Evolutionary conservation across 2,797 vertebrate species (phyloP), one percentile per base, ranked within the genome.

Genomic region (Phrynocephalus vlangalii): DNA sequence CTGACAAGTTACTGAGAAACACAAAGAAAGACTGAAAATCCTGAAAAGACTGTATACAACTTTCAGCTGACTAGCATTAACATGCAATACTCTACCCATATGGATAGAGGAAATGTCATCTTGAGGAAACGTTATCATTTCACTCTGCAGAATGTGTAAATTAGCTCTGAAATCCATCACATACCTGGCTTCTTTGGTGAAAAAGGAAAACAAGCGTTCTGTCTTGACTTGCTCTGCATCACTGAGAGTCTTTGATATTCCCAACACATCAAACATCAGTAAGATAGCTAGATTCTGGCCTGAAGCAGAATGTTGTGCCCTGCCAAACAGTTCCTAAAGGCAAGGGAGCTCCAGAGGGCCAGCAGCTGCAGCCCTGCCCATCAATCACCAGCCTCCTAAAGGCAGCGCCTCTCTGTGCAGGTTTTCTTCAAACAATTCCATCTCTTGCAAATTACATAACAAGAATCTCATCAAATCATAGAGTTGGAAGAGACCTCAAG

Each of bases 291-390:
- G 73, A 60, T 9, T 85, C 78, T 85, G 83, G 73, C 77, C 82
- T 79, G 48, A 71, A 83, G 18, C 81, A 60, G 33, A 24, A 50
- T 60, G 77, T 52, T 84, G 26, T 80, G 68, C 77, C 87, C 77
- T 88, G 56, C 77, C 77, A 75, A 75, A n/a, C 87, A 88, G 71
- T 73, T 84, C 48, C n/a, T 75, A 80, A 80, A 80, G 63, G 78
- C 77, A 75, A 11, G 22, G 20, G 48, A 72, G 60, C 6, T 85
- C 70, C 77, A 80, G 73, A 33, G 56, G 70, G 71, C 81, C 87
- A 81, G 78, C 26, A 67, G 66, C 38, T 85, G 26, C 60, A 85
- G 67, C 77, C 60, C 68, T 33, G 48, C 38, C 70, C 78, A 75
- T 84, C 87, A 85, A 81, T 85, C 70, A 80, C 28, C 24, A 20